Base-by-base conservation (phyloP, 2,797 vertebrate species). In the Eulemur coronatus region DNA sequence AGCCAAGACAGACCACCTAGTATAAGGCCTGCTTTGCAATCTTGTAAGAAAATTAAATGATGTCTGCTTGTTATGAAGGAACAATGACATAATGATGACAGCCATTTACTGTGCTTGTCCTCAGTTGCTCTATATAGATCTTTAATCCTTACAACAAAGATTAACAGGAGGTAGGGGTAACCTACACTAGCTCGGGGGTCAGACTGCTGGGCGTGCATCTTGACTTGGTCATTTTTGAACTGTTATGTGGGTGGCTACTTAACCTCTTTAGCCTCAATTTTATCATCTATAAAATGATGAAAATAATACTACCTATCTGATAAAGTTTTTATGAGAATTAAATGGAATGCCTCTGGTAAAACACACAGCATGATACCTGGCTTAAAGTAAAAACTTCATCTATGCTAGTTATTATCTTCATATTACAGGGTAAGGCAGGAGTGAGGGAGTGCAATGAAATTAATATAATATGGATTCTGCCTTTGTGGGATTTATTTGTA, bases 271-370 rank as follows among this genome's bases (percentile, higher is more conserved):
- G 38, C 30, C 33, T 97, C 61, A 48, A 46, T 91, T 75, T 84
- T 59, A 43, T 82, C 59, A 63, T 73, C 24, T 96, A 11, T 80
- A 61, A 93, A 72, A 55, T 22, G 26, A 48, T 38, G 20, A 41
- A 24, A 38, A 14, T n/a, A 35, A 10, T 79, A n/a, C 2, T 65
- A n/a, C 4, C 35, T 78, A 18, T 3, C 78, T 65, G 2, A 52
- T 33, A 33, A 69, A 89, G 59, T 78, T 89, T 92, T 89, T 69
- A n/a, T 43, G 61, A 81, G 41, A 48, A 89, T 84, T 50, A 70
- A 92, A 46, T 72, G 38, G 95, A 38, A 75, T 61, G 2, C 2
- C 48, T 86, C 57, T 79, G 30, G 41, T 18, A 55, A 93, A 79
- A 85, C 11, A 59, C 9, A 48, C 41, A 91, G 24, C 22, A 2